These are phyloP conservation scores for Epinephelus moara DNA, from an alignment of 2,113 vertebrate species.

Conservation along the genomic window DNA sequence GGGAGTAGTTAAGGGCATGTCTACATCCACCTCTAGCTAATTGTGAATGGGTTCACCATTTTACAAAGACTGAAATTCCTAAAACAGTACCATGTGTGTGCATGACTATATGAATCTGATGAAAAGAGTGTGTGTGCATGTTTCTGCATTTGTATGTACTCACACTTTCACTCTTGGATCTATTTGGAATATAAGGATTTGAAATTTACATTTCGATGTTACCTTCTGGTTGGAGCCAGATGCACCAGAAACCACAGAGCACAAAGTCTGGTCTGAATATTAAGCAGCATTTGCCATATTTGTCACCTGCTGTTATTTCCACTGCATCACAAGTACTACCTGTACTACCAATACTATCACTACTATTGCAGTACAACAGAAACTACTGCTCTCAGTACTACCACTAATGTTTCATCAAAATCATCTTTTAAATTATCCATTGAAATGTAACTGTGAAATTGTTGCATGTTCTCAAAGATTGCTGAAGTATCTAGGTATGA, in stretches of 20 bases:
- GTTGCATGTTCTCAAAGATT: background rate
- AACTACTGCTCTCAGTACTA: background rate
- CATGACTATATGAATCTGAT: background rate
- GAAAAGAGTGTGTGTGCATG: background rate
- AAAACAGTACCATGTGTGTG: background rate
- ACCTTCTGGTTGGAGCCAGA: too few species aligned
- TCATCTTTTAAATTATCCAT: background rate
- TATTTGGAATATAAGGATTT: background rate
- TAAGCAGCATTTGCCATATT: background rate
- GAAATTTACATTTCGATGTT: too few species aligned
- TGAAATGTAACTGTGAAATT: background rate
- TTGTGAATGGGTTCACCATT: background rate
- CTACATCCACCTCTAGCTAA: slow-evolving; percentile 24
- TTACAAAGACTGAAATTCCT: slow-evolving; percentile 4
- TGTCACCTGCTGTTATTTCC: background rate
- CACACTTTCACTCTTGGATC: background rate
- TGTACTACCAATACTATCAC: background rate
- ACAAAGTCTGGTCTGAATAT: background rate
- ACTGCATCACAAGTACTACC: too few species aligned
- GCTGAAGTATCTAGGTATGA: background rate
- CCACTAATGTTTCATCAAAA: background rate
- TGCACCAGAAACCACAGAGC: background rate
- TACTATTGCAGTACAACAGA: background rate
- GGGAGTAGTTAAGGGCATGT: slow-evolving; percentile 53
- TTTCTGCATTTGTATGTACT: background rate